A percentile compares a stretch with the other conserved stretches of the same genome.
These are phyloP conservation scores for Drosophila affinis DNA, from an alignment of 2,888 invertebrate species.

Conservation along the genomic window DNA sequence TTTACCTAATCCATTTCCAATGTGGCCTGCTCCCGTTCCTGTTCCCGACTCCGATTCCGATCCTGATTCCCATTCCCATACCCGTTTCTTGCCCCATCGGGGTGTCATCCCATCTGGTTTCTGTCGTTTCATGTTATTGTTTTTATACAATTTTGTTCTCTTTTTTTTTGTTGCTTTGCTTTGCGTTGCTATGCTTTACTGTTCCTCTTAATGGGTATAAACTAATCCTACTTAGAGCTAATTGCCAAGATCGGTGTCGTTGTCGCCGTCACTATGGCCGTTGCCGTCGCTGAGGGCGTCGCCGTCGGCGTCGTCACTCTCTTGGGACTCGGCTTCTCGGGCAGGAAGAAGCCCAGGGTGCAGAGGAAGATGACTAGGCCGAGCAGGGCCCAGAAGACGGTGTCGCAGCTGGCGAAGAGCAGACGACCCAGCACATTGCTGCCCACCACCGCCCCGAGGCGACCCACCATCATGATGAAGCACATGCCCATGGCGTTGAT, in stretches of 20 bases:
- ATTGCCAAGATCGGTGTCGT: slow-evolving; percentile 5
- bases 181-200: neutral
- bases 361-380: slow-evolving; percentile 51
- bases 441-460: slow-evolving; percentile 81
- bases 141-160: neutral
- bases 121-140: neutral
- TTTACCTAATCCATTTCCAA: slow-evolving; percentile 78
- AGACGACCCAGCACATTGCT: slow-evolving; percentile 77
- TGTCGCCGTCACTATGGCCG: slow-evolving; percentile 25
- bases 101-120: no score
- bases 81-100: no score
- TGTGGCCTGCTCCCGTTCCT: slow-evolving; percentile 65
- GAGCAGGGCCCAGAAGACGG: slow-evolving; percentile 66
- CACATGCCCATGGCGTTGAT: slow-evolving; percentile 84
- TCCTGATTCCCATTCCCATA: slow-evolving; percentile 21
- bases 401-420: slow-evolving; percentile 70
- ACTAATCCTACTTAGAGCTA: slow-evolving; percentile 34
- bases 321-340: slow-evolving; percentile 48
- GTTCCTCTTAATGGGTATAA: neutral
- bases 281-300: slow-evolving; percentile 11
- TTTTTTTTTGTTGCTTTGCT: neutral
- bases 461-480: slow-evolving; percentile 82
- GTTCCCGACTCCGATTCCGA: slow-evolving; percentile 25
- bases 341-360: slow-evolving; percentile 62
- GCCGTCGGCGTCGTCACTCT: neutral